Conservation (phyloP, 2,888 invertebrate genomes). For the Cyclophora punctaria region DNA sequence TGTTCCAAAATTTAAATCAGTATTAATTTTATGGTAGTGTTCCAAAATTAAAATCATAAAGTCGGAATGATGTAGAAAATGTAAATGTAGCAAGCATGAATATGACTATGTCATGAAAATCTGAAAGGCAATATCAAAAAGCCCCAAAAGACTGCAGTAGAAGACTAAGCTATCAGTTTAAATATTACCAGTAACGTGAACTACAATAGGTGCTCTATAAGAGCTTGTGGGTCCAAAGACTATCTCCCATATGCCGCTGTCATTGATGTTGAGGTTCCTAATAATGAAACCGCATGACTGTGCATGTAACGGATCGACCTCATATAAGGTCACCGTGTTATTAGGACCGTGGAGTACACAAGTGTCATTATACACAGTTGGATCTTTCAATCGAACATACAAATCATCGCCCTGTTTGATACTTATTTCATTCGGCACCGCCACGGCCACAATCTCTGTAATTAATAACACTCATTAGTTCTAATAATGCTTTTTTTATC, state of each 20-base stretch:
- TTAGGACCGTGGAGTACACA: constrained; percentile 40
- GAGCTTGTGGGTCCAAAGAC: constrained; percentile 35
- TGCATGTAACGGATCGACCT: constrained; percentile 35
- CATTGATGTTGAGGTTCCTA: constrained; percentile 17
- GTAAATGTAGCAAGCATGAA: background rate
- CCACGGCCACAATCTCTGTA: constrained; percentile 35
- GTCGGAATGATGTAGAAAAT: constrained; percentile 1
- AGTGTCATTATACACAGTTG: constrained; percentile 27
- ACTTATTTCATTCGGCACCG: constrained; percentile 26
- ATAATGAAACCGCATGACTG: constrained; percentile 27
- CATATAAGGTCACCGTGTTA: constrained; percentile 16
- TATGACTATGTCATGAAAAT: background rate
- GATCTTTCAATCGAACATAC: constrained; percentile 35
- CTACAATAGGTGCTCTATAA: constrained; percentile 34
- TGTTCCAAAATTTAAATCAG: no score
- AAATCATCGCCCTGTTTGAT: constrained; percentile 42
- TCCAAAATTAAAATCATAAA: background rate
- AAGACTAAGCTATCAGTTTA: background rate
- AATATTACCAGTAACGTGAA: constrained; percentile 40
- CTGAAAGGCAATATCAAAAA: no score
- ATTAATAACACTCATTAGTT: constrained; percentile 15
- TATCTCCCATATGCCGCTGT: constrained; percentile 44
- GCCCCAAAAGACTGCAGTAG: no score
- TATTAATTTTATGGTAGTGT: no score
- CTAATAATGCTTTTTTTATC: constrained; percentile 13